These are phyloP conservation scores for Eurypyga helias DNA, from an alignment of 2,113 vertebrate species.

Conservation along the genomic window DNA sequence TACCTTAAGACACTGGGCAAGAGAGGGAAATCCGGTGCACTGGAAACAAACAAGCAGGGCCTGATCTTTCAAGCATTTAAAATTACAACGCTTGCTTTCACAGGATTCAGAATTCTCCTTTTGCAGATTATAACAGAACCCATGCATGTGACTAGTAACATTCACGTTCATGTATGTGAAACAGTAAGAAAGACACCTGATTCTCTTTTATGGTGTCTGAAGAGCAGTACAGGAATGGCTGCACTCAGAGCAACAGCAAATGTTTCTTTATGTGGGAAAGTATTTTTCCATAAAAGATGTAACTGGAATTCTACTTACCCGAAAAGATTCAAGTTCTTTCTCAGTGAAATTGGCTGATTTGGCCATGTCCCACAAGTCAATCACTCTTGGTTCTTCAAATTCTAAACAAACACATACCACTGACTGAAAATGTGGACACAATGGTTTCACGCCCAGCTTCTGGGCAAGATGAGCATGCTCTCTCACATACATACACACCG, in stretches of 20 bases:
- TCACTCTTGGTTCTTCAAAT: constrained; percentile 93
- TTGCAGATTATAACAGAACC: not conserved
- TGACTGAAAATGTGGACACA: not conserved
- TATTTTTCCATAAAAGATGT: not conserved
- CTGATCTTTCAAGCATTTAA: not conserved
- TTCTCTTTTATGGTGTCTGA: not conserved
- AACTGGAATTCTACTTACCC: constrained; percentile 74
- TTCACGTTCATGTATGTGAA: not conserved
- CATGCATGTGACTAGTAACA: not conserved
- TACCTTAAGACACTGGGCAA: not conserved
- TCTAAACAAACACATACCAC: constrained; percentile 70
- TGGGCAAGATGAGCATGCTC: not conserved
- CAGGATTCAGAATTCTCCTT: not conserved
- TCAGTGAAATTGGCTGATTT: constrained; percentile 87
- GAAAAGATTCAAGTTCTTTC: constrained; percentile 92
- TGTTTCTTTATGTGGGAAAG: not conserved
- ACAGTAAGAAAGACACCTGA: not conserved
- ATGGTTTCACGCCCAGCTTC: not conserved
- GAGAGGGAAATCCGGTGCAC: not conserved
- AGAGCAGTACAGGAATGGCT: not conserved
- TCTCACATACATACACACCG: not conserved
- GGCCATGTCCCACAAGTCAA: constrained; percentile 95
- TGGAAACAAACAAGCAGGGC: not conserved
- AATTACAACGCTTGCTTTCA: not conserved
- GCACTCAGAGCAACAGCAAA: accelerated